These are phyloP conservation scores for Dryomyza anilis DNA, from an alignment of 2,888 invertebrate genomes.

Conservation along the genomic window DNA sequence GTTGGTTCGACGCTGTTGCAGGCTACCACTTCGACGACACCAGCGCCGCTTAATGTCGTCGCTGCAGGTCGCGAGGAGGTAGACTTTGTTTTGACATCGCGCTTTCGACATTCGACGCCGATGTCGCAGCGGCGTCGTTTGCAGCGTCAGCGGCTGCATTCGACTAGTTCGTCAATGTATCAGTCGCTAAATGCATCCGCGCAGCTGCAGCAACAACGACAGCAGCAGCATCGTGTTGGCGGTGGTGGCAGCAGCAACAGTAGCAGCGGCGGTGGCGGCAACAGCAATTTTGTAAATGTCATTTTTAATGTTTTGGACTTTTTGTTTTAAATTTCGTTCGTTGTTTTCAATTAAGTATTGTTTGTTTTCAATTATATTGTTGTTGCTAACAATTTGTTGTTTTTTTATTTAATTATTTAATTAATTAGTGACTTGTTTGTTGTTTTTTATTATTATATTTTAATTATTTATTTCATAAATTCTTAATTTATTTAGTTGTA, in stretches of 20 bases:
- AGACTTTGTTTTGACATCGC: conserved; percentile 44
- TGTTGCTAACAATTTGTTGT: not conserved
- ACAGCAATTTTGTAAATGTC: conserved; percentile 55
- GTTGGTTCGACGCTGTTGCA: conserved; percentile 4
- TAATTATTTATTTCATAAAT: not conserved
- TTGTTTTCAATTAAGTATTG: no score
- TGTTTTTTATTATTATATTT: not conserved
- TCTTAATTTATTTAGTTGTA: no score
- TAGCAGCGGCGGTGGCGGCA: no score
- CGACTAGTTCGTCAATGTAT: conserved; percentile 34
- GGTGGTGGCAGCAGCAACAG: conserved; percentile 40
- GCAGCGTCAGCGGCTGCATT: conserved; percentile 35
- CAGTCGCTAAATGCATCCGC: conserved; percentile 43
- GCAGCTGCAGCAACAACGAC: not conserved
- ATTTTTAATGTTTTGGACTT: conserved; percentile 61
- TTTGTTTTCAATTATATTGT: no score
- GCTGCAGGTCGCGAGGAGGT: conserved; percentile 36
- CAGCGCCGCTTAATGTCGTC: not conserved
- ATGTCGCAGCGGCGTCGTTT: conserved; percentile 42
- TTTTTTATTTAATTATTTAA: no score
- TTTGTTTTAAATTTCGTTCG: conserved; percentile 51
- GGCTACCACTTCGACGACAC: not conserved
- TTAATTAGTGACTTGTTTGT: not conserved
- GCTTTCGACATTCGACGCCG: conserved; percentile 54
- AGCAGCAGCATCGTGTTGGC: conserved; percentile 14